Evolutionary conservation across 1,140 invertebrate genomes (phyloP).

Genomic region (Drosophila setifemur): DNA sequence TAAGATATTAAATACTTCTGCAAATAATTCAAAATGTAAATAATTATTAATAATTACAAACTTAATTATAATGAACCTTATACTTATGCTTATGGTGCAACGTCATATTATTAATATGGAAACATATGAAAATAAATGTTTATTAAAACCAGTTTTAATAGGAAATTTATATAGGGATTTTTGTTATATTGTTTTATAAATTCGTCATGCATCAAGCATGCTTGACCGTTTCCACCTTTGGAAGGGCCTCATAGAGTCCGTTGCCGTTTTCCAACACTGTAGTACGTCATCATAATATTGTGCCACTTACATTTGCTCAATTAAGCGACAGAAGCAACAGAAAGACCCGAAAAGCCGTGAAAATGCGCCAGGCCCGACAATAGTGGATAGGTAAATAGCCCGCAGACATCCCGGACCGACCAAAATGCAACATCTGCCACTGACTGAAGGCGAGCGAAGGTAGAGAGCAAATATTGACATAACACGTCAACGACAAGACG

Average conservation of each 20-base stretch:
- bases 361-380: constrained; percentile 1
- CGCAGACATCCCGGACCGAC: neutral
- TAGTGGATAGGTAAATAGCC: neutral
- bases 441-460: neutral
- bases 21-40: too few species aligned
- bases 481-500: constrained; percentile 62
- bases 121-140: too few species aligned
- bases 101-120: too few species aligned
- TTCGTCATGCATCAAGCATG: neutral
- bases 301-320: constrained; percentile 48
- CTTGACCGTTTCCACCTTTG: neutral
- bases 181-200: too few species aligned
- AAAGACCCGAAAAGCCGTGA: neutral
- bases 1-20: too few species aligned
- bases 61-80: too few species aligned
- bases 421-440: constrained; percentile 26
- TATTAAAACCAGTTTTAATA: too few species aligned
- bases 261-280: constrained; percentile 28
- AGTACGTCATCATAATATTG: constrained; percentile 59
- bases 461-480: constrained; percentile 67
- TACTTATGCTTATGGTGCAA: too few species aligned
- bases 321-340: constrained; percentile 28
- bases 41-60: too few species aligned
- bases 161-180: too few species aligned
- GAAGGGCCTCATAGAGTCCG: neutral